Evolutionary conservation across 2,888 invertebrate genomes (phyloP), one percentile per base, ranked within the genome.

Genomic region (Lochmaea capreae): DNA sequence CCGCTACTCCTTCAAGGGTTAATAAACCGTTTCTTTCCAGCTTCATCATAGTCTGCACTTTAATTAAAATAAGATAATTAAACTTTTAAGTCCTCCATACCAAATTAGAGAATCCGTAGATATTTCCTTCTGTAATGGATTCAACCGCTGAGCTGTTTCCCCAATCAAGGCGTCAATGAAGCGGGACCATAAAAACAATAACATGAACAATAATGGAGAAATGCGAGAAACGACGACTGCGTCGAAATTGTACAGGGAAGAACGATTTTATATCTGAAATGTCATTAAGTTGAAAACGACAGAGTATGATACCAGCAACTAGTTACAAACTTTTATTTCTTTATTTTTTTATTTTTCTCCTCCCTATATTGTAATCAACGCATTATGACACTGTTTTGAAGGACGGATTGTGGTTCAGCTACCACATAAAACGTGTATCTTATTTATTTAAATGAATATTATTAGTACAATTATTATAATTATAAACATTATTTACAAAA

Each of bases 21-120:
- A 16, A 54, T 18, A 8, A 3, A 52, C n/a, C 52, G n/a, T 52
- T 52, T 52, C n/a, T n/a, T 52, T 52, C 16, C 14, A 54, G 16
- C 54, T 16, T 54, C 8, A 54, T 18, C 18, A 54, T 54, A 54
- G 16, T 54, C 54, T 54, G 54, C 18, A 0, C 9, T 18, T 10
- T 54, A 54, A 54, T 54, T 54, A 10, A 54, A 54, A 54, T 16
- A 10, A 54, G 54, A 54, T 54, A 54, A 54, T 54, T 54, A 54
- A 18, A 54, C 54, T 49, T 49, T 49, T 49, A 49, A 14, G 49
- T 49, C 14, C 49, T 54, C 54, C 18, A 54, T 54, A 18, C 16
- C 18, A 54, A 54, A 54, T 54, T 54, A 54, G 54, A 18, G 54
- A 54, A 54, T 9, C 54, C 54, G 9, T 54, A 54, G 18, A 18